Evolutionary conservation across 2,888 invertebrate genomes (phyloP).

Genomic region (Dendrolimus pini): DNA sequence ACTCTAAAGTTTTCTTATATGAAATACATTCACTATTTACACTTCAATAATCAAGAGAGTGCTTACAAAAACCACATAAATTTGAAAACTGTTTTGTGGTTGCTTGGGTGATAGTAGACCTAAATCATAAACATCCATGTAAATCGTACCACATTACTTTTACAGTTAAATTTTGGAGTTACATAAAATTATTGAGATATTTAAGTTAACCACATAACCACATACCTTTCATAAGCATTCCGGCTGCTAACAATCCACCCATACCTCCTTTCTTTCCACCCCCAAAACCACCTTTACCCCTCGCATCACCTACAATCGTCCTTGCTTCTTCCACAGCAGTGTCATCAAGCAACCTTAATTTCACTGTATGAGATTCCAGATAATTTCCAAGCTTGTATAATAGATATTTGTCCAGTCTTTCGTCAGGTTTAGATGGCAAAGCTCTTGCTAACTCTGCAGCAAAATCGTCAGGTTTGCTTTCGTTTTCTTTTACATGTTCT

Average conservation of each 20-base stretch:
- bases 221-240: constrained; percentile 80
- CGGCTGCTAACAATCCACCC: constrained; percentile 73
- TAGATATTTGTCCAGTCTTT: constrained; percentile 84
- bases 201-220: constrained; percentile 17
- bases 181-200: too few relatives aligned
- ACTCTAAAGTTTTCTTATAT: too few relatives aligned
- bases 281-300: constrained; percentile 66
- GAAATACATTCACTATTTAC: neutral
- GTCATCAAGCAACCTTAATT: constrained; percentile 82
- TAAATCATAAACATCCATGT: too few relatives aligned
- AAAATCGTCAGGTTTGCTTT: constrained; percentile 81
- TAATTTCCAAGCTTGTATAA: constrained; percentile 83
- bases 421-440: constrained; percentile 85
- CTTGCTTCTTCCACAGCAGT: constrained; percentile 77
- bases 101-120: too few relatives aligned
- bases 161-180: too few relatives aligned
- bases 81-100: too few relatives aligned
- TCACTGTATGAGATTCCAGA: constrained; percentile 83
- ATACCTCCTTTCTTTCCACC: constrained; percentile 70
- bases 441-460: constrained; percentile 84
- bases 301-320: constrained; percentile 71
- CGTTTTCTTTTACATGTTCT: constrained; percentile 75
- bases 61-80: too few relatives aligned
- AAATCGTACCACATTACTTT: too few relatives aligned
- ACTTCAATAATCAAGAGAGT: neutral